phyloP scores from a whole-genome alignment of 2,113 vertebrate genomes.

The Colius striatus region DNA sequence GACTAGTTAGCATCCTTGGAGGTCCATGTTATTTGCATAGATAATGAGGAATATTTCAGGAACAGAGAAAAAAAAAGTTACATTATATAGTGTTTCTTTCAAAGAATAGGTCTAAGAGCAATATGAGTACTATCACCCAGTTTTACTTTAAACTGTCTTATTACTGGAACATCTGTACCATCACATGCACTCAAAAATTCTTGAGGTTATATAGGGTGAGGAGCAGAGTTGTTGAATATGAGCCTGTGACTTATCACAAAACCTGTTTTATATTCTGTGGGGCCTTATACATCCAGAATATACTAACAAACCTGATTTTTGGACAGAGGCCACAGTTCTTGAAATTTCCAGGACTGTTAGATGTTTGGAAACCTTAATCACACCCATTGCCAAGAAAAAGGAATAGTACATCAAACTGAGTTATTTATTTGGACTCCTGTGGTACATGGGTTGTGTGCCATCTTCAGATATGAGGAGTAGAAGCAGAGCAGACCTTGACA shows the following conservation, averaged over 20 bases:
- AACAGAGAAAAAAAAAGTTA: background rate
- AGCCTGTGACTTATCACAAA: background rate
- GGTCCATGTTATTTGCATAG: background rate
- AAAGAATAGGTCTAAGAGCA: background rate
- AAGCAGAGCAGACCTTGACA: background rate
- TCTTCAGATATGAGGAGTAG: background rate
- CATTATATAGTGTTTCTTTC: background rate
- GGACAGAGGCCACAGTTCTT: background rate
- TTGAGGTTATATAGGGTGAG: background rate
- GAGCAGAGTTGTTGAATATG: background rate
- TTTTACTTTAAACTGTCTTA: background rate
- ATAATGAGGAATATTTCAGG: background rate
- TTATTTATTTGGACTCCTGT: background rate
- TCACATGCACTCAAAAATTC: background rate
- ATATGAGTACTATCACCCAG: background rate
- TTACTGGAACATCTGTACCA: background rate
- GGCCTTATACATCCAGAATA: background rate
- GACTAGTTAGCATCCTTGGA: background rate
- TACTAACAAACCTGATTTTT: background rate
- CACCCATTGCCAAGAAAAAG: background rate
- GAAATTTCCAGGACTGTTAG: background rate
- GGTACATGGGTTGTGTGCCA: rapidly evolving
- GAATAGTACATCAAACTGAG: background rate
- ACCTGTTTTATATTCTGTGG: background rate
- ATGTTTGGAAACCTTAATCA: background rate